These are phyloP conservation scores for Aphaenogaster floridana DNA, from an alignment of 1,140 invertebrate genomes.

Conservation along the genomic window DNA sequence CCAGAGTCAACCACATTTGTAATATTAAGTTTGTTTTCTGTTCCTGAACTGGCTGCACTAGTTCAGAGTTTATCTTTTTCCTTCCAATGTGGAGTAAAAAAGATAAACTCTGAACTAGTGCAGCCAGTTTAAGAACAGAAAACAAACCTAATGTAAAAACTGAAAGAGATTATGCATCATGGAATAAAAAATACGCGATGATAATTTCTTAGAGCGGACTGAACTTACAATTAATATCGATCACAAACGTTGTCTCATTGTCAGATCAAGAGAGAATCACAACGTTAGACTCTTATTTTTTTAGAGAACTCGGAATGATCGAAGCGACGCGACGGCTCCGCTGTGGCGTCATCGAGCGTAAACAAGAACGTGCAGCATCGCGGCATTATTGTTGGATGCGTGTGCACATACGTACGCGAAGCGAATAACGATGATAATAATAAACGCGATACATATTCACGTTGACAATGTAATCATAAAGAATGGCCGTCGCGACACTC, in stretches of 20 bases:
- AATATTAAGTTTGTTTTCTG: neutral
- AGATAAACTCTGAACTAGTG: too few relatives aligned
- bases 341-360: neutral
- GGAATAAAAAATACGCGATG: neutral
- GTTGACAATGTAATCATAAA: constrained; percentile 8
- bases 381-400: neutral
- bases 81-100: too few relatives aligned
- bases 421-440: constrained; percentile 33
- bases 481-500: neutral
- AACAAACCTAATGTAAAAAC: neutral
- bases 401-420: constrained; percentile 26
- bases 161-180: neutral
- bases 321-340: neutral
- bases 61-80: too few relatives aligned
- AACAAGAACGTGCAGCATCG: constrained; percentile 24
- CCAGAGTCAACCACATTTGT: neutral
- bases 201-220: neutral
- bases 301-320: neutral
- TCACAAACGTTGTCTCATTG: neutral
- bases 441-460: neutral
- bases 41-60: too few relatives aligned
- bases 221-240: neutral
- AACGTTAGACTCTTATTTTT: constrained; percentile 1
- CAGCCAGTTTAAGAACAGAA: too few relatives aligned
- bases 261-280: neutral